Conservation (phyloP, 2,888 invertebrate genomes). For the Apamea sordens region DNA sequence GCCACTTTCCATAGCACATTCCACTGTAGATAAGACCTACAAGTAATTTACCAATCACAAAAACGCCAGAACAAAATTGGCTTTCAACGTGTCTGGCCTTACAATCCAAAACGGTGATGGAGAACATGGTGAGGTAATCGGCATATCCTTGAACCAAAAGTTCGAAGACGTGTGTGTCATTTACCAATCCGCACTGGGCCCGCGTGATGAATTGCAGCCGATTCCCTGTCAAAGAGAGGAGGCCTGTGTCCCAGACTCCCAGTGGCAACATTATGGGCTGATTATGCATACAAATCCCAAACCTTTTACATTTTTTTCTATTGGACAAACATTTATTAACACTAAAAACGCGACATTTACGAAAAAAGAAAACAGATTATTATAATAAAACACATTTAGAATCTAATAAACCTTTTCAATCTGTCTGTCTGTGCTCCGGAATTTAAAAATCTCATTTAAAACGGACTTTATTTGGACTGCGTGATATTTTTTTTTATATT, state of each 20-base stretch:
- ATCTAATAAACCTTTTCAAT: slow-evolving; percentile 31
- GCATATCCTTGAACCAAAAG: not conserved
- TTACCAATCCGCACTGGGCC: not conserved
- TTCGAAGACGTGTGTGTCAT: not conserved
- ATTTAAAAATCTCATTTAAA: slow-evolving; percentile 36
- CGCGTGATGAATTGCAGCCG: not conserved
- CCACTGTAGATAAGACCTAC: not conserved
- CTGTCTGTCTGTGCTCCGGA: slow-evolving; percentile 21
- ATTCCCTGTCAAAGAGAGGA: not conserved
- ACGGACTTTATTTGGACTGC: slow-evolving; percentile 17
- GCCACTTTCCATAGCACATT: not conserved
- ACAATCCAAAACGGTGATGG: not conserved
- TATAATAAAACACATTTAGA: slow-evolving; percentile 11
- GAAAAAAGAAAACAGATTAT: slow-evolving; percentile 1
- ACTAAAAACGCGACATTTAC: not conserved
- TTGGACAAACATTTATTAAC: not conserved
- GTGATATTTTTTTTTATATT: slow-evolving; percentile 23
- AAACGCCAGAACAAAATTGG: not conserved
- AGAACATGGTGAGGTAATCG: not conserved
- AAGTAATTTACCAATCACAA: not conserved
- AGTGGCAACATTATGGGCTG: not conserved
- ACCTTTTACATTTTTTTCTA: not conserved
- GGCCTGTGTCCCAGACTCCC: not conserved
- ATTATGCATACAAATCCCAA: not conserved
- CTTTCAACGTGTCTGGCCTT: not conserved